A percentile compares a stretch with the other conserved stretches of the same genome.
These are phyloP conservation scores for Furnarius figulus DNA, from an alignment of 2,113 vertebrate species.

Conservation along the genomic window DNA sequence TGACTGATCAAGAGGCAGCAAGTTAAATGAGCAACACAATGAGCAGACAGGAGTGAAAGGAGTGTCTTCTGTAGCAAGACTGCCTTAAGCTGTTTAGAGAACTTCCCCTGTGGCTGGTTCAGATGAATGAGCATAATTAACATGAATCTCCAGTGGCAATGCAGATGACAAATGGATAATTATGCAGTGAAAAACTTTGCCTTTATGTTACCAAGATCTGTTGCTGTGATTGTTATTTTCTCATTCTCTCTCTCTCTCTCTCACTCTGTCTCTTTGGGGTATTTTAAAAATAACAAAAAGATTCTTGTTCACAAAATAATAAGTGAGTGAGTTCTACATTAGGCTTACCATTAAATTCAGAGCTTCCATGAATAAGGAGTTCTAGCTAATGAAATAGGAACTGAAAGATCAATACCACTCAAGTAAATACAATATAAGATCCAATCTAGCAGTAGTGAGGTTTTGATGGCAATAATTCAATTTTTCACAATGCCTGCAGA, in stretches of 20 bases:
- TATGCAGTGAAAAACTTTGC: conserved; percentile 63
- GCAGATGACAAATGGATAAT: conserved; percentile 71
- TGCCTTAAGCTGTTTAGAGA: conserved; percentile 68
- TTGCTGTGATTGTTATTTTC: conserved; percentile 23
- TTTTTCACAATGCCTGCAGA: neutral
- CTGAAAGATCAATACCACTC: conserved; percentile 40
- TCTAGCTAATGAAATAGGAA: conserved; percentile 58
- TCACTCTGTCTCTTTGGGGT: neutral
- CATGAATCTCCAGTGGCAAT: conserved; percentile 67
- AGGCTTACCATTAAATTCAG: conserved; percentile 30
- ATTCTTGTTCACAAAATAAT: conserved; percentile 19
- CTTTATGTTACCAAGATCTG: conserved; percentile 46
- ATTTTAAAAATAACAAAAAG: conserved; percentile 49
- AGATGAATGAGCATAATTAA: conserved; percentile 74
- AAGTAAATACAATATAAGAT: conserved; percentile 38
- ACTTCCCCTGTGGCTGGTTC: conserved; percentile 61
- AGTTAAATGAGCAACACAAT: neutral
- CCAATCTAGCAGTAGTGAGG: neutral
- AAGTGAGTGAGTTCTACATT: conserved; percentile 27
- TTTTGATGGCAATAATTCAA: conserved; percentile 1
- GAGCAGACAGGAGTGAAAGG: neutral
- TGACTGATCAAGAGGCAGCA: neutral
- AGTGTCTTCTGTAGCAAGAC: conserved; percentile 38
- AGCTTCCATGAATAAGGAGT: conserved; percentile 8
- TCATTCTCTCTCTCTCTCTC: neutral